phyloP scores from a whole-genome alignment of 2,113 vertebrate species.

The Telmatochromis sp. region DNA sequence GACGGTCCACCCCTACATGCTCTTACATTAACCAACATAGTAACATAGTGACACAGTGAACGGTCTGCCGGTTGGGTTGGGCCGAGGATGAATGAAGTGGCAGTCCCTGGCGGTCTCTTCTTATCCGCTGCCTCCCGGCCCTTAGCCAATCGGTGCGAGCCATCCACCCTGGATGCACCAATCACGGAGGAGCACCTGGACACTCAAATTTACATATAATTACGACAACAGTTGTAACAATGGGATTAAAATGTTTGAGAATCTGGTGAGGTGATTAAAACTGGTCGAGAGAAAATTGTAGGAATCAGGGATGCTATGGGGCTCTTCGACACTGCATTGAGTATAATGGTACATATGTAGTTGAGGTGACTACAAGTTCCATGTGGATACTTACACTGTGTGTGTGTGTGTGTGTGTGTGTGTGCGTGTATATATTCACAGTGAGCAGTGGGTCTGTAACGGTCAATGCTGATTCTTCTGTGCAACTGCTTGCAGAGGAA shows the following conservation, averaged over 20 bases:
- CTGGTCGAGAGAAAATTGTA: neutral
- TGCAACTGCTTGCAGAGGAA: slow-evolving; percentile 88
- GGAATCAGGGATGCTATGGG: neutral
- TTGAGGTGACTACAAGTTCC: neutral
- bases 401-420: neutral
- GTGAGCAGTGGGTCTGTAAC: slow-evolving; percentile 92
- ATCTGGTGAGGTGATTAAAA: neutral
- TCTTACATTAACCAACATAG: too few species aligned
- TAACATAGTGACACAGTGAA: too few species aligned
- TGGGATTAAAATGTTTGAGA: neutral
- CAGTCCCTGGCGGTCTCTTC: too few species aligned
- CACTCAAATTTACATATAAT: too few species aligned
- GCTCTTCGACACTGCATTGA: neutral
- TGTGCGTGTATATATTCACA: slow-evolving; percentile 30
- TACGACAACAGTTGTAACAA: too few species aligned
- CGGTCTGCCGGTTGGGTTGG: too few species aligned
- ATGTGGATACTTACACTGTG: neutral
- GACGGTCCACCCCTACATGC: too few species aligned
- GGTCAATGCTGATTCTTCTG: slow-evolving; percentile 85
- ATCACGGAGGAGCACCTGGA: too few species aligned
- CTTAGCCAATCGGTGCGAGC: too few species aligned
- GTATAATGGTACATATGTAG: neutral
- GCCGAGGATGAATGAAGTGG: too few species aligned
- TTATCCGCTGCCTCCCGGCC: too few species aligned
- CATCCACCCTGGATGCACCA: too few species aligned